phyloP scores from a whole-genome alignment of 2,888 invertebrate genomes.

The Dasysyrphus tricinctus region DNA sequence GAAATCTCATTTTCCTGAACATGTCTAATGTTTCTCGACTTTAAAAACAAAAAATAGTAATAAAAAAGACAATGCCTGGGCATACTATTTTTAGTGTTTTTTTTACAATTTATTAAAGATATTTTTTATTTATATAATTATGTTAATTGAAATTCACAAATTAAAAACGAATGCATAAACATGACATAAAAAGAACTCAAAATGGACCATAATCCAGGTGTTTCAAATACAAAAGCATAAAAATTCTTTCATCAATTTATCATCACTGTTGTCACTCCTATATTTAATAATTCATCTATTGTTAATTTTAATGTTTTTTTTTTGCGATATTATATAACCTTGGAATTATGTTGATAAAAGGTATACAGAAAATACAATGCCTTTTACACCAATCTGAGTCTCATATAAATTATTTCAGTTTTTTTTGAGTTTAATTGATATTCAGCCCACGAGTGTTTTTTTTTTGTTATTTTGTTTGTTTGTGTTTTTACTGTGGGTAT shows the following conservation, averaged over 20 bases:
- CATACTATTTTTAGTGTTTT: too few relatives aligned
- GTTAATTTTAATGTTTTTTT: conserved; percentile 15
- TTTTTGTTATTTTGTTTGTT: not conserved
- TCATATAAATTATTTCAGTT: conserved; percentile 18
- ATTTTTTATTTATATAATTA: too few relatives aligned
- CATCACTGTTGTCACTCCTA: conserved; percentile 26
- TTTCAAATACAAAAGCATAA: conserved; percentile 1
- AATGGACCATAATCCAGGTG: conserved; percentile 3
- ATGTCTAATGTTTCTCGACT: too few relatives aligned
- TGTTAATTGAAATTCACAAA: conserved; percentile 9
- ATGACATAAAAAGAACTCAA: not conserved
- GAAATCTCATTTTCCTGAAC: too few relatives aligned
- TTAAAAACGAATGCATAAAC: not conserved
- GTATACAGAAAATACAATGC: not conserved
- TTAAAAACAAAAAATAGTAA: too few relatives aligned
- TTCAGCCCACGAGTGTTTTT: conserved; percentile 32
- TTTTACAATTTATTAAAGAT: too few relatives aligned
- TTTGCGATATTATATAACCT: conserved; percentile 21
- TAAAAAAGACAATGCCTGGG: too few relatives aligned
- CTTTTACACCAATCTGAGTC: not conserved
- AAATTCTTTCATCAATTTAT: conserved; percentile 19
- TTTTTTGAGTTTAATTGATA: conserved; percentile 18
- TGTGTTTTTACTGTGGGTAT: conserved; percentile 7
- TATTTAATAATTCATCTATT: conserved; percentile 17
- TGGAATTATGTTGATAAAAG: conserved; percentile 26